A percentile compares a stretch with the other conserved stretches of the same genome.
Conservation (phyloP, 1,140 invertebrate genomes). For the Vollenhovia emeryi region DNA sequence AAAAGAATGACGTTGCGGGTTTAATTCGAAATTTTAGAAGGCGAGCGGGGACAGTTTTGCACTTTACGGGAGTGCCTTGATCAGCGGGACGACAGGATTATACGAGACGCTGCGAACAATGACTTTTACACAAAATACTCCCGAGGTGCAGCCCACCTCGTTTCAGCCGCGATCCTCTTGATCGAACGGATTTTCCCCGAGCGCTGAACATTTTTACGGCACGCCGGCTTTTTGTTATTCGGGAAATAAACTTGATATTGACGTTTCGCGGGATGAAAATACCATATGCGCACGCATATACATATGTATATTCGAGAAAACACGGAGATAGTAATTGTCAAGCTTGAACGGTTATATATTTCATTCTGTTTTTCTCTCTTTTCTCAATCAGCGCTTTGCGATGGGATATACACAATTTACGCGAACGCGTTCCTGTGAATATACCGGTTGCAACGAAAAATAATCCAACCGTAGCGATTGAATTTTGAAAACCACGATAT, state of each 20-base stretch:
- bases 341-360: background rate
- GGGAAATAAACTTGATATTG: background rate
- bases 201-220: background rate
- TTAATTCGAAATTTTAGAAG: conserved; percentile 2
- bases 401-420: conserved; percentile 23
- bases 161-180: background rate
- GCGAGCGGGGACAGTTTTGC: background rate
- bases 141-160: background rate
- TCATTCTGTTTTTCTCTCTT: conserved; percentile 12
- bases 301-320: background rate
- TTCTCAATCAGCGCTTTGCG: conserved; percentile 24
- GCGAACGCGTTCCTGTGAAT: background rate
- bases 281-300: no score
- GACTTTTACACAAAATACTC: background rate
- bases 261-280: background rate
- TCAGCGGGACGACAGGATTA: background rate
- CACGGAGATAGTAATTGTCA: conserved; percentile 13
- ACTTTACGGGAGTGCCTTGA: background rate
- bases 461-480: background rate
- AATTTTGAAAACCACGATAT: conserved; percentile 11
- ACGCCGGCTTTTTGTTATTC: background rate
- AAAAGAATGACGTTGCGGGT: background rate
- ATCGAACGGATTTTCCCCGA: background rate
- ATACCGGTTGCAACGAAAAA: conserved; percentile 8
- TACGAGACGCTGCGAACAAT: background rate